These are phyloP conservation scores for Synchiropus splendidus DNA, from an alignment of 2,113 vertebrate species.

Conservation along the genomic window DNA sequence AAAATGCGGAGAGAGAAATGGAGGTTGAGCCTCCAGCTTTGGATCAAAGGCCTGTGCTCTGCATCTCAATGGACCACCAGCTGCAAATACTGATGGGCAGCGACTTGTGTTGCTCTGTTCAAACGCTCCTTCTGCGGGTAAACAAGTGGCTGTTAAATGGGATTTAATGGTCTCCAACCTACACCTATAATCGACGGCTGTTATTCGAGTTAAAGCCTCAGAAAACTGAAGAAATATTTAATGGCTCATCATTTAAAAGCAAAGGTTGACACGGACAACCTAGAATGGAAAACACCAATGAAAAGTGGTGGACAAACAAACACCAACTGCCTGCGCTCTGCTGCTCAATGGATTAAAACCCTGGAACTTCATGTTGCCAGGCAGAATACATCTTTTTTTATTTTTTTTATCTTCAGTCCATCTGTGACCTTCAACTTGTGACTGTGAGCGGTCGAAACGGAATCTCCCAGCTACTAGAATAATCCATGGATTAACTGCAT, in stretches of 20 bases:
- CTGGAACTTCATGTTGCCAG: not conserved
- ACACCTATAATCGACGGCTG: not conserved
- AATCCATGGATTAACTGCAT: conserved; percentile 24
- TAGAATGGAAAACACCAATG: not conserved
- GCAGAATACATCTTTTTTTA: not conserved
- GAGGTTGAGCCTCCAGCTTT: conserved; percentile 52
- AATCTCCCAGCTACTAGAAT: conserved; percentile 1
- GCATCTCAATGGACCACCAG: conserved; percentile 63
- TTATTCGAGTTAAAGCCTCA: not conserved
- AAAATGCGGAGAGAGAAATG: conserved; percentile 18
- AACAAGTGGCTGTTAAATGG: conserved; percentile 37
- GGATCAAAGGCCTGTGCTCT: conserved; percentile 62
- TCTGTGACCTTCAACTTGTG: conserved; percentile 6
- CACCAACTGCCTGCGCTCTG: not conserved
- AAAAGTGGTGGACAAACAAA: not conserved
- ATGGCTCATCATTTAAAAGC: not conserved
- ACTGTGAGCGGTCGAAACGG: conserved; percentile 2
- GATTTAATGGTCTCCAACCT: conserved; percentile 18
- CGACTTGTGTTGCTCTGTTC: conserved; percentile 40
- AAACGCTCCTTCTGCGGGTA: conserved; percentile 38
- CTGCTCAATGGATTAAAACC: not conserved
- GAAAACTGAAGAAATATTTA: too few species aligned
- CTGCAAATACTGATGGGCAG: conserved; percentile 61
- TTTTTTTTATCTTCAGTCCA: not conserved
- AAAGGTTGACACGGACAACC: not conserved